Conservation (phyloP, 2,113 vertebrate species). For the Callipepla californica region DNA sequence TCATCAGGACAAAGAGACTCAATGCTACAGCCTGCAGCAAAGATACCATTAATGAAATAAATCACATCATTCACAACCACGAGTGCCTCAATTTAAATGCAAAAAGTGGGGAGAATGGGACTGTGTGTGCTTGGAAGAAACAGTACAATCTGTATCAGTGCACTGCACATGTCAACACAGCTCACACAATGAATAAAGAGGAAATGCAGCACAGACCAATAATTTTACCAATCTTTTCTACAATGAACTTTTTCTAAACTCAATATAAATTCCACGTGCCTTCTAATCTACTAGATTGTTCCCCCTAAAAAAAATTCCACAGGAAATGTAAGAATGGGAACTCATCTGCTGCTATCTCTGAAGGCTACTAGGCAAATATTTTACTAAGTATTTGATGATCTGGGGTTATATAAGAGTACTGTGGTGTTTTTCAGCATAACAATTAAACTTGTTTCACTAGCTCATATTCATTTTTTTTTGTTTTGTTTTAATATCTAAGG, state of each 20-base stretch:
- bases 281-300: neutral
- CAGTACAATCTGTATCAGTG: constrained; percentile 72
- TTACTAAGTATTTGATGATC: neutral
- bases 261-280: neutral
- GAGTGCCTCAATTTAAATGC: constrained; percentile 57
- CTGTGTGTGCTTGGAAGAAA: constrained; percentile 68
- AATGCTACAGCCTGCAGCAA: constrained; percentile 57
- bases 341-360: neutral
- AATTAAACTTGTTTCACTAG: neutral
- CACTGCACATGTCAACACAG: constrained; percentile 47
- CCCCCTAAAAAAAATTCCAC: constrained; percentile 5
- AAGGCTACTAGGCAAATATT: neutral
- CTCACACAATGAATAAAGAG: constrained; percentile 67
- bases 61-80: constrained; percentile 62
- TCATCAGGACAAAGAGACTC: constrained; percentile 25
- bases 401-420: neutral
- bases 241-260: constrained; percentile 25
- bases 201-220: constrained; percentile 61
- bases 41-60: constrained; percentile 69
- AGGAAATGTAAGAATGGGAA: neutral
- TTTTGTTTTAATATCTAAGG: neutral
- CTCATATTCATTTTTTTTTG: neutral
- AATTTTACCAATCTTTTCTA: constrained; percentile 63
- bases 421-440: constrained; percentile 1
- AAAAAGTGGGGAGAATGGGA: constrained; percentile 58